Base-by-base conservation (phyloP, 2,888 invertebrate species). In the Hirtodrosophila alboralis region DNA sequence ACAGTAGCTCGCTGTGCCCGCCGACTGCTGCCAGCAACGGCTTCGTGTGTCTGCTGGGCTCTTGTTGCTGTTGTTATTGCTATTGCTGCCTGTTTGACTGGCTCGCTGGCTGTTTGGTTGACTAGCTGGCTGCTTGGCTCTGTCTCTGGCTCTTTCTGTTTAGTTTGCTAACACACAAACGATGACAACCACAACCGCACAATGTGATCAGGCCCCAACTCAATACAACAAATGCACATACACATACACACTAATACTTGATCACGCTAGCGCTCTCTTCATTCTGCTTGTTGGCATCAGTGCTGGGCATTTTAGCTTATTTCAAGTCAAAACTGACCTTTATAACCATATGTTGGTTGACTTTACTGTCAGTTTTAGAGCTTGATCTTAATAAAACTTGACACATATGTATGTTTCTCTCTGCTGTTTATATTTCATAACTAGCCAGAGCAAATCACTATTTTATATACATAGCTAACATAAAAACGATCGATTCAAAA, bases 91-190 rank as follows among this genome's bases (percentile, higher is more conserved):
- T 61, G 62, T 53, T 62, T 62, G 48, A 59, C 77, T 73, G 52
- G 51, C 38, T 47, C 28, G 27, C 41, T 58, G 51, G 18, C 30
- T 43, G 23, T 1, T 12, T 48, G 23, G 10, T 14, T 53, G 44
- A 18, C 43, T 48, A 23, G 12, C 43, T 44, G 57, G 28, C 51
- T 58, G 26, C 43, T 45, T 58, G 71, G 48, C 58, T 68, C 48
- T 44, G 47, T 21, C 21, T 49, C 59, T 43, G 30, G 10, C 36
- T 38, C 41, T 44, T 30, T 44, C 47, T 54, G 40, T 45, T 66
- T 72, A 54, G 72, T 70, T 66, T 70, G 70, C 76, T 66, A 75
- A 66, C 72, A 63, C 64, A 70, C 53, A 66, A 49, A 36, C 65
- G 47, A 57, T 49, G 62, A 56, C 62, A 67, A 52, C 54, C 54